Evolutionary conservation across 2,113 vertebrate genomes (phyloP), one percentile per base, ranked within the genome.

Genomic region (Sitta europaea): DNA sequence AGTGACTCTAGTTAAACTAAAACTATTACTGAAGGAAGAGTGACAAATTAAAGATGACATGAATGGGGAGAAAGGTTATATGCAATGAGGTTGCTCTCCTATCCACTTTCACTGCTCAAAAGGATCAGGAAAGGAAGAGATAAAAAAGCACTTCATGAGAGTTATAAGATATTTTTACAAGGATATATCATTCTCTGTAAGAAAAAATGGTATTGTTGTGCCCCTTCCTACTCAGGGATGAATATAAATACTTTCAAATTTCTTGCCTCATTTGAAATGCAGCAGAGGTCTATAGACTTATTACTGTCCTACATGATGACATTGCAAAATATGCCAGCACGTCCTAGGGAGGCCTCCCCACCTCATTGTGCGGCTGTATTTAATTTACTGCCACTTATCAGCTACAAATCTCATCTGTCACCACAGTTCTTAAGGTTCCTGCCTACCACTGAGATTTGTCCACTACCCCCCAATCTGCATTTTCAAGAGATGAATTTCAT

Each of bases 331-430:
- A 93, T 16, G 28, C 23, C 55, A 71, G 42, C 12, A 84, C 29
- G 28, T 86, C 33, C 74, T 59, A 63, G n/a, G 43, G 61, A 90
- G 57, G 24, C 11, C 40, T 72, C 77, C 40, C 47, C 72, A 74
- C 63, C 53, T 86, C 75, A 51, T 40, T 91, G 19, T 66, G 57
- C 91, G 51, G 20, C 27, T 92, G 20, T 35, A 83, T 80, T 83
- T 77, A 59, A 93, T 93, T 90, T 92, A 86, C 40, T 94, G 17
- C 15, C 43, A 40, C 55, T 92, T 86, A 81, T 74, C 83, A 92
- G 53, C 28, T 47, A 71, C 59, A 77, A 94, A 92, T 88, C 65
- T 94, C 28, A 59, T 89, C 80, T 93, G 65, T 80, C 55, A 86
- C 35, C 59, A 55, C 7, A 77, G 38, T 54, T 83, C 59, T 54